Evolutionary conservation across 2,888 invertebrate species (phyloP), one percentile per base, ranked within the genome.

Genomic region (Sphinx pinastri): DNA sequence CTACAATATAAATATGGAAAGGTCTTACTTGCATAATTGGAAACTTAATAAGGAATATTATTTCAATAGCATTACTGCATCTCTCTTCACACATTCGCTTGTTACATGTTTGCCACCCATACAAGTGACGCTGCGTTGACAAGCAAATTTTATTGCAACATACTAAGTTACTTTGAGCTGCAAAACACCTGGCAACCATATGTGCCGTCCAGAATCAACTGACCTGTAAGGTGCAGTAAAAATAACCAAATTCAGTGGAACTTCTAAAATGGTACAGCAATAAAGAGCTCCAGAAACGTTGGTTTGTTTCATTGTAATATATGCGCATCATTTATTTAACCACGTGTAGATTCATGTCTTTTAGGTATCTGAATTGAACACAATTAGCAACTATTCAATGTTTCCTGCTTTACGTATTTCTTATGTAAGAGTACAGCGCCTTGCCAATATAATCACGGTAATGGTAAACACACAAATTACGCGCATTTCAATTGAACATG

Each of bases 401-500:
- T 63, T 63, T 63, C 19, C 25, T 19, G 13, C 19, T 11, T 63
- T 16, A 16, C 12, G 19, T 63, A 6, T 7, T 2, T 49, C 47
- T 47, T 63, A 47, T 49, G 12, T 49, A 49, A 47, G 16, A 63
- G 6, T 63, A 19, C 13, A 4, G 49, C 6, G n/a, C 19, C 16
- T 16, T 16, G 10, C 11, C 45, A 47, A 47, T 16, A 60, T 10
- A 16, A 16, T 16, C 6, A 47, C 16, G 19, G 47, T 58, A 19
- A 14, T 31, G 12, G 47, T 63, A 45, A 49, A 49, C 19, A 16
- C 57, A 54, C 58, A 67, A 68, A 69, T 68, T 66, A 60, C 68
- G 55, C 45, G 16, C 55, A 68, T 68, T 68, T 68, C n/a, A 71
- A 69, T 68, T 31, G n/a, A 69, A 57, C 51, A 68, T 59, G 16